These are phyloP conservation scores for Drosophila austrosaltans DNA, from an alignment of 2,888 invertebrate genomes.

Conservation along the genomic window DNA sequence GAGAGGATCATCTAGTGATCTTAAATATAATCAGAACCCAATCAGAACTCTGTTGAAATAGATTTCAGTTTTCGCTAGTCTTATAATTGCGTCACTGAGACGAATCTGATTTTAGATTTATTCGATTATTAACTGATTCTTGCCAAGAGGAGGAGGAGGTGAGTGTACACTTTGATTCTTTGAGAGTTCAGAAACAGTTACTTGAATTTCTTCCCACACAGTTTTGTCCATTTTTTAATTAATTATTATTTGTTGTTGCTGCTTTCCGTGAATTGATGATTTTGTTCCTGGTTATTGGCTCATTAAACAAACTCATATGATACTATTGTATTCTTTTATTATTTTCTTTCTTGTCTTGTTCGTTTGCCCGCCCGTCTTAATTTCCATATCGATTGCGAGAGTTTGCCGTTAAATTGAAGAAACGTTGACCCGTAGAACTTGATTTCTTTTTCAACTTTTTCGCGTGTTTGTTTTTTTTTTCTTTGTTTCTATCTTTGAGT, in stretches of 20 bases:
- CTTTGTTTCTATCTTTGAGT: constrained; percentile 2
- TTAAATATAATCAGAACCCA: too few relatives aligned
- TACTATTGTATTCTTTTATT: constrained; percentile 31
- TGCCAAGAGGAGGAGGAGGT: too few relatives aligned
- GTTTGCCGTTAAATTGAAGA: constrained; percentile 40
- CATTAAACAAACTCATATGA: constrained; percentile 40
- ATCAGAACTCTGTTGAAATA: too few relatives aligned
- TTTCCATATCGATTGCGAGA: constrained; percentile 61
- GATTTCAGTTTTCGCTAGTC: too few relatives aligned
- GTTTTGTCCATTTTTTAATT: neutral
- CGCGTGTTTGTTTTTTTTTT: neutral
- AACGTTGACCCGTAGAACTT: constrained; percentile 65
- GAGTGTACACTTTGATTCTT: neutral
- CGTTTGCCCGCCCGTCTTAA: constrained; percentile 34
- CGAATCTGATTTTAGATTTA: too few relatives aligned
- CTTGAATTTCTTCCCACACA: neutral
- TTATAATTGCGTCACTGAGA: too few relatives aligned
- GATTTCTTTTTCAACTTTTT: constrained; percentile 22
- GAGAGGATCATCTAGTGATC: too few relatives aligned
- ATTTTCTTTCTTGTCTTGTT: constrained; percentile 26
- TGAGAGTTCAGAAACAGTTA: too few relatives aligned
- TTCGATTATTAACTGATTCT: too few relatives aligned
- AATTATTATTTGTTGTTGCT: constrained; percentile 1
- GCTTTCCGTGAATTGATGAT: constrained; percentile 12
- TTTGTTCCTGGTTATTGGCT: constrained; percentile 42